phyloP scores from a whole-genome alignment of 92 coral and sea anemone genomes.

The Bergia sp. region DNA sequence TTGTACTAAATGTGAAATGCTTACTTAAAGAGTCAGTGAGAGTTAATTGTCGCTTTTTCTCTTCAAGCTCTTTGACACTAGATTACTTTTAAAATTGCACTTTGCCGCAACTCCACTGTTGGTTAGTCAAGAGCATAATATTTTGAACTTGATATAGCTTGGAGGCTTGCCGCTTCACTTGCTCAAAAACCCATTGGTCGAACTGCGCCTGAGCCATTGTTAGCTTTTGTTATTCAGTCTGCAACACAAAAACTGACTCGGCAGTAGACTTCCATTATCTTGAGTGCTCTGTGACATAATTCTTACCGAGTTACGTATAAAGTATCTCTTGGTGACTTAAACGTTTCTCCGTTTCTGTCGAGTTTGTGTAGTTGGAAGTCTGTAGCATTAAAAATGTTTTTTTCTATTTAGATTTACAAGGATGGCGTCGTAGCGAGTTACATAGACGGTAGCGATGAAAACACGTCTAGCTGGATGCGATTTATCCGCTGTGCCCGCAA shows the following conservation, averaged over 20 bases:
- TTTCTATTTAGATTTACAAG: conserved; percentile 71
- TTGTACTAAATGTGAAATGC: too few species aligned
- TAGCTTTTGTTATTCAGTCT: too few species aligned
- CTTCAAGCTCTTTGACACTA: too few species aligned
- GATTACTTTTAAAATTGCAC: too few species aligned
- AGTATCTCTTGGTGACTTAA: not conserved
- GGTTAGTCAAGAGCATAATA: not conserved
- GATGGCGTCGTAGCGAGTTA: conserved; percentile 79
- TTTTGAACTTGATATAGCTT: not conserved
- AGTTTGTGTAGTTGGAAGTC: not conserved
- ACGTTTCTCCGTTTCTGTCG: not conserved
- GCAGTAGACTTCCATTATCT: too few species aligned
- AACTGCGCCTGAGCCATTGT: not conserved
- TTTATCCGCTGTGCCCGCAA: conserved; percentile 90
- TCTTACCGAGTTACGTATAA: too few species aligned
- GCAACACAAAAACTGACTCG: too few species aligned
- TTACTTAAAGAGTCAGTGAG: too few species aligned
- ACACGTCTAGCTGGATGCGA: conserved; percentile 97
- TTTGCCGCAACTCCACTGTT: not conserved
- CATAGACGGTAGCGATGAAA: conserved; percentile 90
- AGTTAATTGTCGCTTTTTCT: too few species aligned
- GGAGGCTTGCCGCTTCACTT: not conserved
- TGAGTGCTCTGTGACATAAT: too few species aligned
- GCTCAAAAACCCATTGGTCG: not conserved
- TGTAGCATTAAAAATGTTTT: not conserved